Evolutionary conservation across 2,888 invertebrate genomes (phyloP), one percentile per base, ranked within the genome.

Genomic region (Xanthostigma xanthostigma): DNA sequence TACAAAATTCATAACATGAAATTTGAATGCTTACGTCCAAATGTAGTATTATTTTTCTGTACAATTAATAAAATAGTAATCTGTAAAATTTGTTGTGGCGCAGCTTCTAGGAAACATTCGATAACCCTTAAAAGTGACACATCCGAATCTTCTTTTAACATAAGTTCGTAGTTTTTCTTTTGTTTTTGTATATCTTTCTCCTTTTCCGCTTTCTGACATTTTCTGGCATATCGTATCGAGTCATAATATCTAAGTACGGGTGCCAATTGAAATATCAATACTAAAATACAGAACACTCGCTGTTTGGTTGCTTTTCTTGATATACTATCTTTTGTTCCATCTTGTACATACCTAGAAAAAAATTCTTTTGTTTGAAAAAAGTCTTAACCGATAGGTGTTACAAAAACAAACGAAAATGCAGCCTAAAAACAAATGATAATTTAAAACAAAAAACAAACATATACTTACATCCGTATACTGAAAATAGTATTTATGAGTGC

Each of bases 91-190:
- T 84, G 83, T 62, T 87, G 86, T 0, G 87, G 87, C 0, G 86
- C 86, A 0, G 86, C 81, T 65, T 87, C 87, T 41, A 87, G 65
- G 63, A 86, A 87, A 63, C 86, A 85, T 64, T 88, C 86, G 59
- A 87, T 78, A 41, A 87, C 79, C 57, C 85, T 67, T 50, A 88
- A 67, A 49, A 88, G 67, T 0, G 87, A 84, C 0, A 85, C 83
- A 64, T 87, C 86, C 1, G 84, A 80, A 62, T 87, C 87, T 59
- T 86, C 87, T 56, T 81, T 81, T 48, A 85, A 68, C 81, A 85
- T 85, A 52, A 82, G 69, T 37, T 76, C 70, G 60, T 83, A 86
- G 65, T 81, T 84, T 57, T 73, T 69, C 43, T 76, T 71, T 60
- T 84, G 81, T 9, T 75, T 71, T 12, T 68, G 65, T 4, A 65